phyloP scores from a whole-genome alignment of 2,113 vertebrate genomes.

The Odocoileus hemionus region DNA sequence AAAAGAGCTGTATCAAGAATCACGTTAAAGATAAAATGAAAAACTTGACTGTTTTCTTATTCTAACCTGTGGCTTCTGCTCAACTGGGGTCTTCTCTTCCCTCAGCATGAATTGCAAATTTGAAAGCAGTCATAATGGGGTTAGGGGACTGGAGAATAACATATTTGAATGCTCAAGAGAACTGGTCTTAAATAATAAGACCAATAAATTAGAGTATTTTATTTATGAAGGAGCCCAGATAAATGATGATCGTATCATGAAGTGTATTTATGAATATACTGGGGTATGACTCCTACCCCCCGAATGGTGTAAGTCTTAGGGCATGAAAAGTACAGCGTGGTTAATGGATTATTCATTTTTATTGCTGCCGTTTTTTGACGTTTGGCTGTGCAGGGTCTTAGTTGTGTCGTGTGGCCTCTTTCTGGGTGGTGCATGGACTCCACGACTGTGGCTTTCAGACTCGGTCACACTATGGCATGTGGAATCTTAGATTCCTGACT shows the following conservation, averaged over 20 bases:
- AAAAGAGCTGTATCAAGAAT: not conserved
- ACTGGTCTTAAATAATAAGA: not conserved
- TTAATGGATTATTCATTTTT: not conserved
- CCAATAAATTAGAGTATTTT: not conserved
- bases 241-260: not conserved
- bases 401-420: not conserved
- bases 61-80: not conserved
- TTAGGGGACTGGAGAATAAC: not conserved
- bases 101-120: not conserved
- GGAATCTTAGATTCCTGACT: not conserved
- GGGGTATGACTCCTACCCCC: not conserved
- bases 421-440: not conserved
- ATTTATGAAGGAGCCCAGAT: not conserved
- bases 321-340: not conserved
- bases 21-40: not conserved
- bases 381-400: not conserved
- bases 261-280: not conserved
- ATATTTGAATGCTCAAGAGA: not conserved
- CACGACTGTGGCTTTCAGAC: not conserved
- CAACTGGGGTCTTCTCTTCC: not conserved
- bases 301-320: not conserved
- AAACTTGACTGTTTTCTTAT: not conserved
- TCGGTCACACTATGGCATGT: fast-evolving
- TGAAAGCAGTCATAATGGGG: not conserved
- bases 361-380: not conserved